Evolutionary conservation across 2,888 invertebrate species (phyloP), one percentile per base, ranked within the genome.

Genomic region (Lomographa bimaculata): DNA sequence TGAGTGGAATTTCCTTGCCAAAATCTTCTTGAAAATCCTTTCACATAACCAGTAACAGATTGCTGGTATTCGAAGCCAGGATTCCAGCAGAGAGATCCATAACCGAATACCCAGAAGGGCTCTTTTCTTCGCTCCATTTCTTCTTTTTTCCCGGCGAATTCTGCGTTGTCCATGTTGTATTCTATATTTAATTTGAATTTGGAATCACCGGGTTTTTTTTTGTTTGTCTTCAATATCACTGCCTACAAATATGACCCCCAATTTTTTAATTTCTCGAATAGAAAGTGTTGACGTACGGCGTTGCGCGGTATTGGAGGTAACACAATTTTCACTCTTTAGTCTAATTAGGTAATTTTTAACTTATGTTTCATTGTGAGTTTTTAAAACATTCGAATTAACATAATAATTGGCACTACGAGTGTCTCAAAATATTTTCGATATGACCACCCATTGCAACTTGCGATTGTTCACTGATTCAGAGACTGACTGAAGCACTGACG

Each of bases 1-100:
- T 96, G 96, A 3, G 94, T 94, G 0, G 94, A 92, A 69, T 95
- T 96, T 23, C 96, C 96, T 81, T 98, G 98, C 97, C 97, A 98
- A 80, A 98, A 98, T 71, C 95, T 91, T 57, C 98, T 90, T 5
- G 92, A 91, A 73, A 93, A 98, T 1, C 97, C 97, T 55, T 91
- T 91, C 5, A 96, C 91, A 67, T 93, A 94, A n/a, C 98, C 98
- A 6, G 94, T 93, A 6, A 95, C 85, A 41, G 94, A 94, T 64
- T 93, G 92, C 60, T 93, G 91, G 72, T 93, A 97, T 33, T 94
- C 93, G 75, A 98, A 98, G 32, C 98, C 98, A 0, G 97, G 97
- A 80, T 96, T 93, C 98, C 98, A 98, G 81, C 98, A 96, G 28
- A 98, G 81, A 0, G 97, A 98, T 2, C 98, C 98, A 65, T 98